These are phyloP conservation scores for Caerostris extrusa DNA, from an alignment of 1,140 invertebrate genomes.

Conservation along the genomic window DNA sequence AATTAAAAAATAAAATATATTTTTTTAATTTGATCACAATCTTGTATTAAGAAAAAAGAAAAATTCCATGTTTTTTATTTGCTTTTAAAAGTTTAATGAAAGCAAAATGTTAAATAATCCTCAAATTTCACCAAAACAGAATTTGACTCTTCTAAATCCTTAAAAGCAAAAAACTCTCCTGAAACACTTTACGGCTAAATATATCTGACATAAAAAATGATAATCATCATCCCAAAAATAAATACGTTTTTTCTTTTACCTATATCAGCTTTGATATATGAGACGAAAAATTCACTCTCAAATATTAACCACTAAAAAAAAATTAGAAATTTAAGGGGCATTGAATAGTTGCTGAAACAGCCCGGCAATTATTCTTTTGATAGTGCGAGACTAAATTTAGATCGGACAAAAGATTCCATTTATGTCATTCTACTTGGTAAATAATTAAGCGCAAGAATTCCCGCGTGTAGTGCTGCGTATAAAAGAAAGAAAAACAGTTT, in stretches of 20 bases:
- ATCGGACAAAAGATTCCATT: conserved; percentile 40
- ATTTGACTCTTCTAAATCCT: background rate
- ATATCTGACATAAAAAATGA: background rate
- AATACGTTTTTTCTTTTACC: background rate
- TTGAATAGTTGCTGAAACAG: conserved; percentile 24
- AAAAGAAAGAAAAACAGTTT: conserved; percentile 40
- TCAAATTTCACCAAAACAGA: no score
- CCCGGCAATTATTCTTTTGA: conserved; percentile 37
- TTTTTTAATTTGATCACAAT: no score
- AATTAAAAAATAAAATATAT: no score
- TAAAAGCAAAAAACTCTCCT: background rate
- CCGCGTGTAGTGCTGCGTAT: conserved; percentile 5
- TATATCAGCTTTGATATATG: background rate
- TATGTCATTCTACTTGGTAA: conserved; percentile 39
- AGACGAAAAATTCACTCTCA: conserved; percentile 1
- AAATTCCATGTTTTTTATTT: no score
- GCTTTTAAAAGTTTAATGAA: no score
- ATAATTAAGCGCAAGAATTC: conserved; percentile 58
- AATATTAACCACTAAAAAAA: conserved; percentile 26
- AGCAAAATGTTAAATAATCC: no score
- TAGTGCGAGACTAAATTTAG: conserved; percentile 22
- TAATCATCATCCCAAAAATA: background rate
- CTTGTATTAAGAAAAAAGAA: no score
- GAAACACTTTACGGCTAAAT: background rate
- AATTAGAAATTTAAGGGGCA: background rate